Percentiles rank a stretch among this genome's conserved stretches.
Evolutionary conservation across 2,888 invertebrate species (phyloP).

Genomic region (Trimorus sp.): DNA sequence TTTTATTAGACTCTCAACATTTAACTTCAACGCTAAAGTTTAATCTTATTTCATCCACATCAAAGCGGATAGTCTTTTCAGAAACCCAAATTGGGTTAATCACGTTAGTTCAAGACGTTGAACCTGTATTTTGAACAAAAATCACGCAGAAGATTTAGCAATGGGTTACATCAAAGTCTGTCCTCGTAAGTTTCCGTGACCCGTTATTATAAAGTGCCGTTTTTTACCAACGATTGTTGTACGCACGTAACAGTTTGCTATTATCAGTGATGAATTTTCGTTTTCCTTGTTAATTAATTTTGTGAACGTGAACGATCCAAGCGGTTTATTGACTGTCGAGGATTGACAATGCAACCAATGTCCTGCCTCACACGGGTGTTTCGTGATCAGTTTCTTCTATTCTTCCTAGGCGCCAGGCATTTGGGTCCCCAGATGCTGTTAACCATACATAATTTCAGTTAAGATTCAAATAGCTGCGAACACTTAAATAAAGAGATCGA

Average conservation of each 20-base stretch:
- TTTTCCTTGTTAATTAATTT: slow-evolving; percentile 34
- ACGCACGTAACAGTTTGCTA: slow-evolving; percentile 53
- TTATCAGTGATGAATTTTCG: slow-evolving; percentile 26
- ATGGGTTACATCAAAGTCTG: no score
- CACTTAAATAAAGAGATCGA: no score
- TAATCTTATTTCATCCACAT: no score
- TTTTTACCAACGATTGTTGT: slow-evolving; percentile 46
- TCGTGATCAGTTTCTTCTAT: slow-evolving; percentile 92
- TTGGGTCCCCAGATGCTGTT: slow-evolving; percentile 86
- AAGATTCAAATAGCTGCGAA: not conserved
- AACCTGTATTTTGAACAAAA: no score
- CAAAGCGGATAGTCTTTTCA: no score
- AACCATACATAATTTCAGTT: not conserved
- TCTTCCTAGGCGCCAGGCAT: slow-evolving; percentile 90
- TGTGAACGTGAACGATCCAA: slow-evolving; percentile 43
- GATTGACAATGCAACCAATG: slow-evolving; percentile 52
- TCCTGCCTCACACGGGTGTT: slow-evolving; percentile 87
- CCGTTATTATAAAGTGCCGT: no score
- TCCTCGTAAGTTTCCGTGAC: no score
- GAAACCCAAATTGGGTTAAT: no score
- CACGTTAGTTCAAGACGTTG: no score
- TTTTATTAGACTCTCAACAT: no score
- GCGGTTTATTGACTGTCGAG: slow-evolving; percentile 61
- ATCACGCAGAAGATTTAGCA: no score
- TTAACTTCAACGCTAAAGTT: no score